Base-by-base conservation (phyloP, 2,113 vertebrate species). In the Myocastor coypus region DNA sequence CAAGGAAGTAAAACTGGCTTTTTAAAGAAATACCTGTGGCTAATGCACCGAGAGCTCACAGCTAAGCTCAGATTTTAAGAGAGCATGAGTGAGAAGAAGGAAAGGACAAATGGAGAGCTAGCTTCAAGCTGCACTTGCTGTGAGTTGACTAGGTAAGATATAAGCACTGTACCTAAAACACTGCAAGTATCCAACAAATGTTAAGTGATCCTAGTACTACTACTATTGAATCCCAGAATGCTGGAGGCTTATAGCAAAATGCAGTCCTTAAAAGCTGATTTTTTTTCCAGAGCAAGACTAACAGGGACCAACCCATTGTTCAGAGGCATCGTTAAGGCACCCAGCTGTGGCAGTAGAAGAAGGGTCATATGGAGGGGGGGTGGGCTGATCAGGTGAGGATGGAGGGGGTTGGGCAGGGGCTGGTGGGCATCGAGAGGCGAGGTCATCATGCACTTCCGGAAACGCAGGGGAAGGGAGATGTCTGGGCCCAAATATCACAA, bases 261-360 rank as follows among this genome's bases (percentile, higher is more conserved):
- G n/a, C 63, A 90, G 42, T 28, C 26, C 87, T 94, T 77, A 90
- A 96, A 88, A 82, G 83, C 68, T 92, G 5, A 68, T n/a, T 19
- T 26, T 52, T 78, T 61, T 87, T n/a, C 61, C 77, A 96, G 17
- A 77, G 73, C 87, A 91, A 96, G 42, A 92, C 83, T 22, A 94
- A 91, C 30, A 96, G 85, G 57, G 64, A 87, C 28, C 85, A 57
- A 80, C 19, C 28, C 46, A 50, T 37, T 46, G 17, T 85, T 95
- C 71, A 90, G 34, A 68, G 46, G 46, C 46, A 46, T 46, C 8
- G 46, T 46, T 46, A 46, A 46, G 46, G 8, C 46, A 46, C 46
- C 46, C 46, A 46, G 46, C 46, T 46, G 46, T 46, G 46, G 46
- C 5, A 46, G 4, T 46, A 46, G 46, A 46, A 46, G 46, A 46